Evolutionary conservation across 2,888 invertebrate genomes (phyloP).

Genomic region (Cheiracanthium punctorium): DNA sequence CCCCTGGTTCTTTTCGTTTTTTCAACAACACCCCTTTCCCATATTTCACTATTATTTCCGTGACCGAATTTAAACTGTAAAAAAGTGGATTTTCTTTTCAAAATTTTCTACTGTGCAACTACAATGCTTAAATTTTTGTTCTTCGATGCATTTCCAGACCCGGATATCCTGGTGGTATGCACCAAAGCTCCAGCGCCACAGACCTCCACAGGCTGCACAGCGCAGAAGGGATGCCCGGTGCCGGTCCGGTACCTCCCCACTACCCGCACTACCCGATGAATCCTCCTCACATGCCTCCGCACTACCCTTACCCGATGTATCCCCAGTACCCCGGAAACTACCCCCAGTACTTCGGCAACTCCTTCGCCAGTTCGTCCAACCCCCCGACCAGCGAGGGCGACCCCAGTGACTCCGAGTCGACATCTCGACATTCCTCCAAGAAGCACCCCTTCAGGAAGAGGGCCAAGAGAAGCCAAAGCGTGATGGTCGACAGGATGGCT

Average conservation of each 20-base stretch:
- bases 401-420: conserved; percentile 45
- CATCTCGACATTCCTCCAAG: background rate
- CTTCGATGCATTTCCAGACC: no score
- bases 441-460: conserved; percentile 37
- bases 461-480: conserved; percentile 67
- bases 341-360: conserved; percentile 47
- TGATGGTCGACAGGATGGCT: conserved; percentile 58
- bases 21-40: no score
- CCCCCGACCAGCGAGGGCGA: conserved; percentile 44
- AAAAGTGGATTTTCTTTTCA: no score
- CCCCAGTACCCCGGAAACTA: conserved; percentile 49
- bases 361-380: conserved; percentile 51
- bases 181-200: conserved; percentile 56
- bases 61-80: no score
- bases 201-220: conserved; percentile 39
- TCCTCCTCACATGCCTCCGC: conserved; percentile 23
- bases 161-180: conserved; percentile 38
- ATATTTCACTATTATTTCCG: no score
- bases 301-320: conserved; percentile 52
- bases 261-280: conserved; percentile 57
- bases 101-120: no score
- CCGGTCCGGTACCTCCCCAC: conserved; percentile 25
- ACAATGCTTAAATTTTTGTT: no score
- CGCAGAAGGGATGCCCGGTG: conserved; percentile 12
- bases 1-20: no score